Evolutionary conservation across 2,888 invertebrate genomes (phyloP), one percentile per base, ranked within the genome.

Genomic region (Caenorhabditis plicata): DNA sequence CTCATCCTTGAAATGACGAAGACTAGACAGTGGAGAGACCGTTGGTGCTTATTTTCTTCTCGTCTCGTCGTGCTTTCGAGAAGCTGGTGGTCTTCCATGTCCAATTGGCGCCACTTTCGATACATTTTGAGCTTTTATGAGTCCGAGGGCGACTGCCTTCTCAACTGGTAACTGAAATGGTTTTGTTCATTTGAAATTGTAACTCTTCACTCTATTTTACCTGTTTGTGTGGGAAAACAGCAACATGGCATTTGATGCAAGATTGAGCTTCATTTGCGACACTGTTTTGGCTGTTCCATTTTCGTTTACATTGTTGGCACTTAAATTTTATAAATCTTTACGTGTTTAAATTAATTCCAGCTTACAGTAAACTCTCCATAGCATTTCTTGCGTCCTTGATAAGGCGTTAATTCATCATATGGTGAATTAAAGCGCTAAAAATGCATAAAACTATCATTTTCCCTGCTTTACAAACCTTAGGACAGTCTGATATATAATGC

Each of bases 151-250:
- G 5, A 76, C 74, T 4, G 79, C 79, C 48, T 79, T 79, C 42
- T 79, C 78, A 4, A 79, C 75, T 4, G 79, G 79, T 19, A 79
- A 54, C 79, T 78, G 64, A 47, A 77, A 36, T 8, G 2, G 27
- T 9, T 17, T 32, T 48, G 13, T 13, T n/a, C n/a, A 29, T 29
- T 29, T 11, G 8, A 29, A 29, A 29, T 29, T 29, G 8, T 9
- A 29, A 29, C 11, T 9, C 29, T 9, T 29, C 11, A 29, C 11
- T 17, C 11, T 4, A 33, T 9, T n/a, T 33, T n/a, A 80, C 79
- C 70, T 80, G 80, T 61, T 80, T 80, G 49, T 78, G 78, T 11
- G 80, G 80, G 43, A 80, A 79, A 2, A 80, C 80, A 11, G 77
- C 68, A 25, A 80, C 62, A 46, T 75, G 74, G 43, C 80, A 80